Percentiles rank a stretch among this genome's conserved stretches.
phyloP scores from a whole-genome alignment of 53 echinoderm and acorn worm species.

The Mesocentrotus franciscanus region DNA sequence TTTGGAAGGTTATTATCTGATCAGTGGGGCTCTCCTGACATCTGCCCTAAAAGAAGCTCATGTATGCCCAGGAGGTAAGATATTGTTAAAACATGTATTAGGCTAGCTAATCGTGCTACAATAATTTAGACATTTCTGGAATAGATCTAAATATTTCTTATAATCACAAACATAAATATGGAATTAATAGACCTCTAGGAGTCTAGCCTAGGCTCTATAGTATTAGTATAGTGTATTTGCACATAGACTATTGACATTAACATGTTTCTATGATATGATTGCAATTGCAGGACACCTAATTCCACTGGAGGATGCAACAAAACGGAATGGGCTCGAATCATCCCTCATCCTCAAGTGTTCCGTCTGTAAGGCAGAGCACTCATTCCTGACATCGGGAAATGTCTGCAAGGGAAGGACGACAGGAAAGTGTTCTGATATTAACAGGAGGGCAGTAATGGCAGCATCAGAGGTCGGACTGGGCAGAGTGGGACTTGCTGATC shows the following conservation, averaged over 20 bases:
- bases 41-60: conserved; percentile 7
- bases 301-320: neutral
- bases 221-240: too few relatives aligned
- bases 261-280: neutral
- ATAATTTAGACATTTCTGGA: too few relatives aligned
- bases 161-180: too few relatives aligned
- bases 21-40: conserved; percentile 12
- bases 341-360: conserved; percentile 34
- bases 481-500: conserved; percentile 18
- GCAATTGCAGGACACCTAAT: conserved; percentile 53
- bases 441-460: conserved; percentile 41
- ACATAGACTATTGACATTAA: too few relatives aligned
- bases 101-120: too few relatives aligned
- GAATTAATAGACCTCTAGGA: too few relatives aligned
- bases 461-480: conserved; percentile 58
- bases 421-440: neutral
- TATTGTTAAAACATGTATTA: neutral
- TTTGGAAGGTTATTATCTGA: conserved; percentile 8
- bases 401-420: too few relatives aligned
- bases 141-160: too few relatives aligned
- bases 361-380: neutral
- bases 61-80: conserved; percentile 41
- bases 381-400: neutral
- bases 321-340: neutral
- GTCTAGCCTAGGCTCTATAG: too few relatives aligned